A percentile compares a stretch with the other conserved stretches of the same genome.
These are phyloP conservation scores for Talpa occidentalis DNA, from an alignment of 2,113 vertebrate species.

Conservation along the genomic window DNA sequence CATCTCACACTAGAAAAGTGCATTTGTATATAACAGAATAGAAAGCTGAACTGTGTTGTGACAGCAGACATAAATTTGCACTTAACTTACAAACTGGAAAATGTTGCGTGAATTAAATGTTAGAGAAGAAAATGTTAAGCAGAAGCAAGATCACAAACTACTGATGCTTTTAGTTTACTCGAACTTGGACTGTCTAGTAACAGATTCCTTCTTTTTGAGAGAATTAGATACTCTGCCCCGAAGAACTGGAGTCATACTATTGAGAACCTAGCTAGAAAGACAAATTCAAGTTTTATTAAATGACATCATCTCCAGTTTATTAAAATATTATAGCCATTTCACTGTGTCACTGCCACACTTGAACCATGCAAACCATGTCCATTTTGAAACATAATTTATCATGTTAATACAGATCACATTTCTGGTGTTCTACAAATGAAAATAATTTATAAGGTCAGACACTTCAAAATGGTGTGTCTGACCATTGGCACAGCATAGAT, in stretches of 20 bases:
- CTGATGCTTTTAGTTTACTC: slow-evolving; percentile 53
- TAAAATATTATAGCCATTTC: background rate
- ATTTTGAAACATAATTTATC: background rate
- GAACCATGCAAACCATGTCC: background rate
- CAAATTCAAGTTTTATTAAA: slow-evolving; percentile 42
- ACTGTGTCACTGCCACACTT: background rate
- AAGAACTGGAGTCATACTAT: background rate
- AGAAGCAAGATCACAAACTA: slow-evolving; percentile 31
- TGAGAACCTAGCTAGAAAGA: background rate
- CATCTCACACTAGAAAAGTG: background rate
- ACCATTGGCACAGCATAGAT: background rate
- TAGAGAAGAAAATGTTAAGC: slow-evolving; percentile 45
- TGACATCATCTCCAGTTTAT: background rate
- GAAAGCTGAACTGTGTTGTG: slow-evolving; percentile 16
- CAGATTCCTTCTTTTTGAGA: slow-evolving; percentile 31
- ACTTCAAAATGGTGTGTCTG: background rate
- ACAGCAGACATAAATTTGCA: slow-evolving; percentile 42
- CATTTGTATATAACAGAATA: background rate
- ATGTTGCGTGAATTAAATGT: background rate
- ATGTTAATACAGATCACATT: slow-evolving; percentile 14
- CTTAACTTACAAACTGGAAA: slow-evolving; percentile 13
- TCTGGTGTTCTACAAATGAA: background rate
- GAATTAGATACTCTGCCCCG: background rate
- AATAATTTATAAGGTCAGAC: slow-evolving; percentile 13
- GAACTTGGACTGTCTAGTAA: background rate